A percentile compares a stretch with the other conserved stretches of the same genome.
Evolutionary conservation across 2,797 vertebrate species (phyloP).

Genomic region (Cheirogaleus major): DNA sequence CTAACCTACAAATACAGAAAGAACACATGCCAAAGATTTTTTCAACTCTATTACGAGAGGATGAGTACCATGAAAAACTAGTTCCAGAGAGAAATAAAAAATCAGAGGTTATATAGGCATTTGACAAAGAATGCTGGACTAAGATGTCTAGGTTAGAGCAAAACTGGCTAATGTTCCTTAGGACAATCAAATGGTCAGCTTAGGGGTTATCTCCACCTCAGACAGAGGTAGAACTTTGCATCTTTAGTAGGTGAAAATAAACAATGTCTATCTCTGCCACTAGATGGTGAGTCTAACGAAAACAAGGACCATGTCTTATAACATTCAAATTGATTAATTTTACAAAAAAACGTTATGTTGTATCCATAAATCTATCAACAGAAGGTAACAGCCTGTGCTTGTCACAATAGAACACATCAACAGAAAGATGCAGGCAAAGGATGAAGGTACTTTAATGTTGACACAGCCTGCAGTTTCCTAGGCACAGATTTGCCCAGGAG

Average conservation of each 20-base stretch:
- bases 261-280: background rate
- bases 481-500: background rate
- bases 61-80: background rate
- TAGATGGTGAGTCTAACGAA: background rate
- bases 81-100: background rate
- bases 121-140: background rate
- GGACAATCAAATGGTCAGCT: background rate
- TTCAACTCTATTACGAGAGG: background rate
- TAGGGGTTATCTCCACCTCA: background rate
- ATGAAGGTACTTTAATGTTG: background rate
- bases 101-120: background rate
- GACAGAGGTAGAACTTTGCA: background rate
- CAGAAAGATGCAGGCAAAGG: background rate
- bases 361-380: background rate
- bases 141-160: background rate
- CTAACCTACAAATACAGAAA: background rate
- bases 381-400: background rate
- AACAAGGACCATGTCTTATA: background rate
- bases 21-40: background rate
- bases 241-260: constrained; percentile 20
- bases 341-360: background rate
- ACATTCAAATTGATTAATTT: background rate
- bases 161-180: background rate
- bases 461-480: background rate
- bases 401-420: background rate